Evolutionary conservation across 2,888 invertebrate species (phyloP).

Genomic region (Eurytoma californica): DNA sequence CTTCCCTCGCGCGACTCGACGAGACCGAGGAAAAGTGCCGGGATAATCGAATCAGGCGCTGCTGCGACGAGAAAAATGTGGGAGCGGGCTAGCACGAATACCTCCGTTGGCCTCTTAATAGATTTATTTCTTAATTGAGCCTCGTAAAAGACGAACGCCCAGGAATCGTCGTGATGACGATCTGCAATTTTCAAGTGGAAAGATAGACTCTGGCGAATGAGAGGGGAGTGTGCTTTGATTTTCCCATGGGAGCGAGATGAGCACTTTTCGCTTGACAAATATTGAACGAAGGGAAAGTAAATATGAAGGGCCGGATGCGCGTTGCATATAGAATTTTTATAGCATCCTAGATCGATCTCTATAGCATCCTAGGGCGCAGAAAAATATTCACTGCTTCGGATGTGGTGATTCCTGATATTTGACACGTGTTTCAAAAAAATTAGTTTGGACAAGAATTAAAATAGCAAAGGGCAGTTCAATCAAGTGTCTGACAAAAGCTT

Average conservation of each 20-base stretch:
- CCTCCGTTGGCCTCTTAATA: no score
- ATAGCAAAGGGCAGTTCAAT: no score
- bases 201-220: no score
- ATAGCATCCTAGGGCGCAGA: neutral
- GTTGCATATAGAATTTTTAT: constrained; percentile 13
- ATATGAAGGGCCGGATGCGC: constrained; percentile 32
- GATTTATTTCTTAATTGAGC: no score
- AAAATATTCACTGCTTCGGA: neutral
- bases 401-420: no score
- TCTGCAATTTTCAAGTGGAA: no score
- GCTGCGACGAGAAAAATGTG: neutral
- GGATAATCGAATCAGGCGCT: constrained; percentile 1
- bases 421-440: no score
- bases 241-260: constrained; percentile 48
- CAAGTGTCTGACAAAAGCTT: no score
- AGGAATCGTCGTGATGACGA: no score
- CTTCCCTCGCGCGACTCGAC: constrained; percentile 52
- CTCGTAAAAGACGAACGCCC: no score
- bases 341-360: neutral
- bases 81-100: neutral
- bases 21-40: constrained; percentile 1
- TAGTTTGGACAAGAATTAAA: no score
- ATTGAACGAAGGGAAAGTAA: constrained; percentile 35
- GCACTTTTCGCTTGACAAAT: constrained; percentile 51
- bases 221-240: constrained; percentile 30